Conservation (phyloP, 2,113 vertebrate genomes). For the Zonotrichia leucophrys region DNA sequence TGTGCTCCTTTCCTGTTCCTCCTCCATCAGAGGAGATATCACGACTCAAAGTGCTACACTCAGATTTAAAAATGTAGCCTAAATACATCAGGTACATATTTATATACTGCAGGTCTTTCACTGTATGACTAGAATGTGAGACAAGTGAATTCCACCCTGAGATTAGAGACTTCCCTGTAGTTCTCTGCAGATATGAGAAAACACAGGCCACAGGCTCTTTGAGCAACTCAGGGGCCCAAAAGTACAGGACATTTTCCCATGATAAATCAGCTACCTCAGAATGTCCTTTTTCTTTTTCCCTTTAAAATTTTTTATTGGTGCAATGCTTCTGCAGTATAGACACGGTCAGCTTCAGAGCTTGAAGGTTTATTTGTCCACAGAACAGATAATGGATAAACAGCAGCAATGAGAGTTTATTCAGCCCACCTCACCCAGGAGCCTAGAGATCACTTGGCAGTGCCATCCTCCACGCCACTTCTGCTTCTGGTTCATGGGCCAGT, state of each 20-base stretch:
- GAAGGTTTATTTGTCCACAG: neutral
- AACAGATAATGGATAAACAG: neutral
- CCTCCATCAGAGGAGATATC: neutral
- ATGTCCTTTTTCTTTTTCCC: neutral
- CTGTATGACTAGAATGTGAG: neutral
- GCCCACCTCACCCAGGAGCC: neutral
- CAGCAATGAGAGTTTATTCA: neutral
- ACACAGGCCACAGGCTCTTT: neutral
- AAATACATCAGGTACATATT: neutral
- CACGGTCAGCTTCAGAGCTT: neutral
- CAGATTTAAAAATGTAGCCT: neutral
- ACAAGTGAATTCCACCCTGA: neutral
- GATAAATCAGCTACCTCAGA: neutral
- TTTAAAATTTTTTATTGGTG: neutral
- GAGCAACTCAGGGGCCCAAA: neutral
- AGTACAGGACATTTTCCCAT: neutral
- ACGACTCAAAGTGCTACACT: neutral
- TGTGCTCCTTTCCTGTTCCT: neutral
- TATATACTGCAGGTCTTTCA: neutral
- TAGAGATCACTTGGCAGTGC: neutral
- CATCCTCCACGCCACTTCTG: accelerated
- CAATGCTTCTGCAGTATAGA: neutral
- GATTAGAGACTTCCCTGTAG: neutral
- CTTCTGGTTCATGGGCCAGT: neutral
- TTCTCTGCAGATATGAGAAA: neutral